Percentiles rank a stretch among this genome's conserved stretches.
Conservation (phyloP, 2,797 vertebrate genomes). For the Prionace glauca region DNA sequence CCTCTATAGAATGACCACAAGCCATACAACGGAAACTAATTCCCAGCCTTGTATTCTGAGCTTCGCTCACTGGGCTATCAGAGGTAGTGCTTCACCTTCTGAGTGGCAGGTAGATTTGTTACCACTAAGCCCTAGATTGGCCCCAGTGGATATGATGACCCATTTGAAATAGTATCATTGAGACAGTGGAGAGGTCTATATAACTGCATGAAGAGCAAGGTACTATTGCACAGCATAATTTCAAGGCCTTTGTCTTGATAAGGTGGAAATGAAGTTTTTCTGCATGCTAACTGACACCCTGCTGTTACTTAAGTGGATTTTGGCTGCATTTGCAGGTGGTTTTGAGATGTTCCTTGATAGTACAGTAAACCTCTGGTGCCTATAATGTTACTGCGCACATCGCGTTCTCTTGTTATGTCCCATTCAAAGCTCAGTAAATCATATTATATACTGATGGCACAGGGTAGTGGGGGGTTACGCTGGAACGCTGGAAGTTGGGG, state of each 20-base stretch:
- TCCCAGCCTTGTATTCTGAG: background rate
- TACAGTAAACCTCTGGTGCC: background rate
- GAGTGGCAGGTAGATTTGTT: background rate
- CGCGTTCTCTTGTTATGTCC: background rate
- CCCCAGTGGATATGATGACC: background rate
- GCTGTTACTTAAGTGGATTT: background rate
- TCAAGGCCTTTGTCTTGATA: too few relatives aligned
- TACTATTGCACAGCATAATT: too few relatives aligned
- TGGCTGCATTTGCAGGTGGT: background rate
- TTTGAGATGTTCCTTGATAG: background rate
- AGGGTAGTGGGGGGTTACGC: background rate
- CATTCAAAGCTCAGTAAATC: slow-evolving; percentile 43
- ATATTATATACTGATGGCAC: slow-evolving; percentile 27
- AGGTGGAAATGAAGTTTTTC: background rate
- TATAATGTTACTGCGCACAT: slow-evolving; percentile 39
- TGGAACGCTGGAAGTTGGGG: background rate
- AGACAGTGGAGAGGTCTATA: background rate
- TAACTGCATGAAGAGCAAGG: background rate
- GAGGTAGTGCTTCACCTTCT: background rate
- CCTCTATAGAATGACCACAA: background rate
- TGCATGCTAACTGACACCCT: background rate
- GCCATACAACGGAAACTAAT: background rate
- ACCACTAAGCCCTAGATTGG: background rate
- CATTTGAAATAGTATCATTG: background rate
- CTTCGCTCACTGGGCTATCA: background rate